Base-by-base conservation (phyloP, 2,113 vertebrate genomes). In the Ariopsis seemanni region DNA sequence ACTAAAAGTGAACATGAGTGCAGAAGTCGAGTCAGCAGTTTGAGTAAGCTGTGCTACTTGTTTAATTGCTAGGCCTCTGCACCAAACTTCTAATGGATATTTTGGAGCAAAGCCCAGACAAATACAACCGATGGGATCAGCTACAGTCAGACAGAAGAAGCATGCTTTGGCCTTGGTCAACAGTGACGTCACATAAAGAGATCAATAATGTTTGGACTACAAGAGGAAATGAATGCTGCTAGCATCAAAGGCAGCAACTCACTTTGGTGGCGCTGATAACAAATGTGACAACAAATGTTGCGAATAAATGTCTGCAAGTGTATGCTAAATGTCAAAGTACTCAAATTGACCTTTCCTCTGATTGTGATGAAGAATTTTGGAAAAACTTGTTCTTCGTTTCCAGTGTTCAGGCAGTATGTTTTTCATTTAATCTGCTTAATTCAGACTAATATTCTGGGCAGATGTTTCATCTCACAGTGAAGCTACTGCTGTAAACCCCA, bases 61-160 rank as follows among this genome's bases (percentile, higher is more conserved):
- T 94, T 94, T 94, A 94, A 94, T 94, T 92, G 91, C 88, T 86
- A 90, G 91, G 93, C 93, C 95, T 93, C 94, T 95, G 92, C 92
- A 92, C 94, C 92, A 94, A 92, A 93, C 92, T 92, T 93, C 92
- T 95, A 95, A 96, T 95, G 94, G 94, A 94, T 89, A 91, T 90
- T 88, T 93, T 96, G 94, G 95, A 94, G 65, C 82, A 67, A 7
- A 85, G 94, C 95, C 95, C 93, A 94, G 95, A 92, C 91, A 94
- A 94, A 94, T 86, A 88, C 65, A 88, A 74, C 67, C 48, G 25
- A 55, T 87, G 55, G 80, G 67, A 87, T 74, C 50, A 69, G 67
- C 83, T 93, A 86, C 82, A 84, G 52, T 82, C 52, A 72, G 85
- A 82, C 50, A 48, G 86, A 34, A 88, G 60, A 83, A 27, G 81